Evolutionary conservation across 2,113 vertebrate species (phyloP).

Genomic region (Callospermophilus lateralis): DNA sequence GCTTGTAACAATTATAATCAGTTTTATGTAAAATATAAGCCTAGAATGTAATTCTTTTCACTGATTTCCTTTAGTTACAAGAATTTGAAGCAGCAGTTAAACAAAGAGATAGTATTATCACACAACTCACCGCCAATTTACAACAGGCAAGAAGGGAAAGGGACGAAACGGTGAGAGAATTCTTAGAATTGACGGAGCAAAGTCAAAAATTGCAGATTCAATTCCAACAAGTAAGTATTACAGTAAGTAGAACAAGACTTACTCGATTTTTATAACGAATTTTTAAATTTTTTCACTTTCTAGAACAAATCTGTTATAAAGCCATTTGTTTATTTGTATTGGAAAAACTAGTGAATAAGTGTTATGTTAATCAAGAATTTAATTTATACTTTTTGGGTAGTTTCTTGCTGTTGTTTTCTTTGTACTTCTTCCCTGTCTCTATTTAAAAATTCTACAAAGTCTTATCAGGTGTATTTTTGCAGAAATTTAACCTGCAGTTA

Average conservation of each 20-base stretch:
- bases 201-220: conserved; percentile 98
- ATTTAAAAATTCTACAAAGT: conserved; percentile 21
- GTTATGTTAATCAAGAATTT: conserved; percentile 50
- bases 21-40: not conserved
- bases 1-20: not conserved
- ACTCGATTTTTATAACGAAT: conserved; percentile 1
- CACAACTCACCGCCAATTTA: conserved; percentile 96
- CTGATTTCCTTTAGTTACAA: conserved; percentile 90
- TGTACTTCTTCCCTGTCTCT: conserved; percentile 5
- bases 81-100: conserved; percentile 98
- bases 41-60: conserved; percentile 2
- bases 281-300: conserved; percentile 12
- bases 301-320: conserved; percentile 38
- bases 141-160: conserved; percentile 97
- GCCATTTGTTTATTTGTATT: conserved; percentile 9
- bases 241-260: not conserved
- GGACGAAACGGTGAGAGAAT: conserved; percentile 97
- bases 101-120: conserved; percentile 98
- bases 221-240: conserved; percentile 94
- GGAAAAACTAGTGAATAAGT: conserved; percentile 7
- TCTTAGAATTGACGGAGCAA: conserved; percentile 96
- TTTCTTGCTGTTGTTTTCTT: conserved; percentile 34
- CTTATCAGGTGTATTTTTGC: not conserved
- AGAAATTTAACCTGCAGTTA: conserved; percentile 6
- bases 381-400: not conserved